phyloP scores from a whole-genome alignment of 2,888 invertebrate species.

The Aproaerema taeniolella region DNA sequence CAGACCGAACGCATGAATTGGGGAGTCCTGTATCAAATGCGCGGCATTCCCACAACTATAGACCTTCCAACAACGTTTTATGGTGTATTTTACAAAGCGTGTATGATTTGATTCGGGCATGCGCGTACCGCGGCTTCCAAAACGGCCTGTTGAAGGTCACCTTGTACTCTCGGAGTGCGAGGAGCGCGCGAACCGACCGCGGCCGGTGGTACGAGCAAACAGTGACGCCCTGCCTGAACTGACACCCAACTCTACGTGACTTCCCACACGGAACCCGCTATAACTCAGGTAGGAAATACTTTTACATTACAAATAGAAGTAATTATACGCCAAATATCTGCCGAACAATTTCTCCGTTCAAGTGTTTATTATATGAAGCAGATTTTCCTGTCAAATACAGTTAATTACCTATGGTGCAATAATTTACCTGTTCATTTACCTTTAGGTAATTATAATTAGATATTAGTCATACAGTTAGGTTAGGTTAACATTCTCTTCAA shows the following conservation, averaged over 20 bases:
- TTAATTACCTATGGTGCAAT: no score
- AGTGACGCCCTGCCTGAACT: no score
- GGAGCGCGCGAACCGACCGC: slow-evolving; percentile 9
- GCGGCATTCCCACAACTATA: slow-evolving; percentile 19
- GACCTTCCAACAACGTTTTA: slow-evolving; percentile 26
- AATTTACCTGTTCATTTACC: no score
- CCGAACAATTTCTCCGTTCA: no score
- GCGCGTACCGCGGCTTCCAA: slow-evolving; percentile 56
- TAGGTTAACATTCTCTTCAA: neutral
- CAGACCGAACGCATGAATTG: no score
- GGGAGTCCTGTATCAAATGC: slow-evolving; percentile 35
- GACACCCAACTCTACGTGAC: slow-evolving; percentile 39
- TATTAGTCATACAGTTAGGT: neutral
- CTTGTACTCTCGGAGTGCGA: no score
- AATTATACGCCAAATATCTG: no score
- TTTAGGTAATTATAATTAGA: no score
- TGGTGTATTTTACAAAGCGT: slow-evolving; percentile 31
- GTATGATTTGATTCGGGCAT: slow-evolving; percentile 44
- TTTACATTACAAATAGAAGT: no score
- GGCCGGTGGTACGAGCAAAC: no score
- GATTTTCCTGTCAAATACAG: no score
- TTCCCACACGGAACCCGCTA: slow-evolving; percentile 28
- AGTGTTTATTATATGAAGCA: no score
- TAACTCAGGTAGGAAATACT: neutral
- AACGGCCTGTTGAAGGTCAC: slow-evolving; percentile 62